These are phyloP conservation scores for Piprites chloris DNA, from an alignment of 2,113 vertebrate species.

Conservation along the genomic window DNA sequence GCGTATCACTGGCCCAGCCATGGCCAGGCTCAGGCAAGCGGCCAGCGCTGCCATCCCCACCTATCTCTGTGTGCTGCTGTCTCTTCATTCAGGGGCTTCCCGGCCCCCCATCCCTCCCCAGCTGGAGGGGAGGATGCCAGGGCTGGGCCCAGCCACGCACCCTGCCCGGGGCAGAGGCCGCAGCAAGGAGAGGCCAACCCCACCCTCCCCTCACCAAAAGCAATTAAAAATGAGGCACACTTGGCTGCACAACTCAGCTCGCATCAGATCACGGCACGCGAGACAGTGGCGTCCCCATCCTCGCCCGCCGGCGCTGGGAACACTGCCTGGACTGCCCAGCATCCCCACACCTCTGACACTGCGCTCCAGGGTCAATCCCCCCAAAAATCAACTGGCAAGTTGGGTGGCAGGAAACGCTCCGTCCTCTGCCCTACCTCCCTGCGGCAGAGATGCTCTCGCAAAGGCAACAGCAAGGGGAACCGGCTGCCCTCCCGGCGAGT, in stretches of 20 bases:
- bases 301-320: background rate
- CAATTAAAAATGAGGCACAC: conserved; percentile 59
- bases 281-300: background rate
- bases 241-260: conserved; percentile 55
- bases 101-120: background rate
- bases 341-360: background rate
- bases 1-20: rapidly evolving
- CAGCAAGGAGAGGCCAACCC: background rate
- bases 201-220: background rate
- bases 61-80: background rate
- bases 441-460: background rate
- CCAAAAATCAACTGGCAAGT: rapidly evolving
- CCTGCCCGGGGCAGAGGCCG: background rate
- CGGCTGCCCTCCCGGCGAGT: background rate
- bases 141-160: background rate
- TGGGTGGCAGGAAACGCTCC: background rate
- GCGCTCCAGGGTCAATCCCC: background rate
- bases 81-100: background rate
- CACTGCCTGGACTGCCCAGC: background rate
- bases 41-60: background rate
- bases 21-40: background rate
- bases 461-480: background rate
- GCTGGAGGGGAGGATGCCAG: background rate
- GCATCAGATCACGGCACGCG: background rate
- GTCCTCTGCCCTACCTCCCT: background rate